phyloP scores from a whole-genome alignment of 2,113 vertebrate species.

The Corythornis madagascariensis region DNA sequence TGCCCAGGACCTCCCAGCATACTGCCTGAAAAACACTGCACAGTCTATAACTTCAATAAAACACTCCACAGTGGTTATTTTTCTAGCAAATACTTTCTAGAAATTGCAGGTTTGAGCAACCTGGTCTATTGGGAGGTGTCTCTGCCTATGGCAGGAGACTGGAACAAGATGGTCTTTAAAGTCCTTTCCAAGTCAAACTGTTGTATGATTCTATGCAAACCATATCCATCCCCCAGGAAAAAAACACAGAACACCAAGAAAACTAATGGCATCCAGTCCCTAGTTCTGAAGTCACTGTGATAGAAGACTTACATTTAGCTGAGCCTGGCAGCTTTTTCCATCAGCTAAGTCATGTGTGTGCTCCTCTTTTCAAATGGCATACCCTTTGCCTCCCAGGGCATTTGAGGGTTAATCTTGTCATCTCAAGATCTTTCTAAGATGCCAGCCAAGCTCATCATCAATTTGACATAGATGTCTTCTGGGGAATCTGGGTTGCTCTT shows the following conservation, averaged over 20 bases:
- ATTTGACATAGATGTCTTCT: slow-evolving; percentile 74
- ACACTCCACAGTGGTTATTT: background rate
- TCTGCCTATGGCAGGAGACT: no score
- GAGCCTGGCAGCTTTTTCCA: background rate
- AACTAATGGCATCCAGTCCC: background rate
- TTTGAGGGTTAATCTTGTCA: slow-evolving; percentile 72
- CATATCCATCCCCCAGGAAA: background rate
- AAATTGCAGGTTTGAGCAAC: no score
- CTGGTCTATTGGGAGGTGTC: no score
- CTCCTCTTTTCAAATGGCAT: slow-evolving; percentile 33
- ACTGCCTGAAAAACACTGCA: fast-evolving
- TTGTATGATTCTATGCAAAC: background rate
- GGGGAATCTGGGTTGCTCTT: slow-evolving; percentile 74
- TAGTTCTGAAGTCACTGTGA: background rate
- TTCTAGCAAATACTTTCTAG: background rate
- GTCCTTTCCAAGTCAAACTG: no score
- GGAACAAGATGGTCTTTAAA: no score
- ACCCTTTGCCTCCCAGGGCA: slow-evolving; percentile 43
- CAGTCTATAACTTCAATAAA: background rate
- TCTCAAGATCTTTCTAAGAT: slow-evolving; percentile 62
- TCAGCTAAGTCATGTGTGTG: background rate
- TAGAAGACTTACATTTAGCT: background rate
- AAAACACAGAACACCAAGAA: background rate
- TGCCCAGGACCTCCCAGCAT: background rate
- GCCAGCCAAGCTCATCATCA: slow-evolving; percentile 77